These are phyloP conservation scores for Leptobrachium leishanense DNA, from an alignment of 2,113 vertebrate species.

Conservation along the genomic window DNA sequence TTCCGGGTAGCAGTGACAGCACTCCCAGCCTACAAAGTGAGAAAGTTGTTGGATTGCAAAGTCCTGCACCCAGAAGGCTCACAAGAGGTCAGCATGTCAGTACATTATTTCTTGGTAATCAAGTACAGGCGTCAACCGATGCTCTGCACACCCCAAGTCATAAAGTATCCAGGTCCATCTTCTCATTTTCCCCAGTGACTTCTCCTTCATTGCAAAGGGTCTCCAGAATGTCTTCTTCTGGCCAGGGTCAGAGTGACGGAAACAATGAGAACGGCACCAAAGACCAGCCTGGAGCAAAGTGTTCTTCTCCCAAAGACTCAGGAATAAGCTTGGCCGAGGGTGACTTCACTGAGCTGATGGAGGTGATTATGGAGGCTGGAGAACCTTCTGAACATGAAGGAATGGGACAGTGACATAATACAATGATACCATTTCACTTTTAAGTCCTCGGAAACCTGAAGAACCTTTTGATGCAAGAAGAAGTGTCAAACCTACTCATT, in stretches of 20 bases:
- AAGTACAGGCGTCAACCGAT: slow-evolving; percentile 23
- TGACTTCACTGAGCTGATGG: slow-evolving; percentile 66
- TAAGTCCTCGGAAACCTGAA: too few species aligned
- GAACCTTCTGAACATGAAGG: slow-evolving; percentile 45
- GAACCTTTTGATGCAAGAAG: too few species aligned
- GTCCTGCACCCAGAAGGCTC: slow-evolving; percentile 56
- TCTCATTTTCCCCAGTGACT: slow-evolving; percentile 52
- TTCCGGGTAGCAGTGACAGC: not conserved
- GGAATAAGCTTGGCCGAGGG: slow-evolving; percentile 76
- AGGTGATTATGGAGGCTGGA: slow-evolving; percentile 56
- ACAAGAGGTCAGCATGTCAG: slow-evolving; percentile 62
- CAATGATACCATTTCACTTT: too few species aligned
- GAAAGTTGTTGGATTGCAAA: slow-evolving; percentile 1
- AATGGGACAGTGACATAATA: not conserved
- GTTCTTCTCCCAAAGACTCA: slow-evolving; percentile 74
- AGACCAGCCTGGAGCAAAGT: slow-evolving; percentile 48
- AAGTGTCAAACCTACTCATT: too few species aligned
- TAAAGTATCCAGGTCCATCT: slow-evolving; percentile 51
- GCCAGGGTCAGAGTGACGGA: slow-evolving; percentile 53
- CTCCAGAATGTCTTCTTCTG: slow-evolving; percentile 45
- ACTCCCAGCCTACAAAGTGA: slow-evolving; percentile 10
- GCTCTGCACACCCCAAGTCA: slow-evolving; percentile 49
- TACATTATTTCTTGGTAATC: slow-evolving; percentile 65
- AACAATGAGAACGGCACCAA: slow-evolving; percentile 37
- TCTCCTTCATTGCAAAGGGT: slow-evolving; percentile 51